Base-by-base conservation (phyloP, 1,140 invertebrate species). In the Drosophila nigrodunni region DNA sequence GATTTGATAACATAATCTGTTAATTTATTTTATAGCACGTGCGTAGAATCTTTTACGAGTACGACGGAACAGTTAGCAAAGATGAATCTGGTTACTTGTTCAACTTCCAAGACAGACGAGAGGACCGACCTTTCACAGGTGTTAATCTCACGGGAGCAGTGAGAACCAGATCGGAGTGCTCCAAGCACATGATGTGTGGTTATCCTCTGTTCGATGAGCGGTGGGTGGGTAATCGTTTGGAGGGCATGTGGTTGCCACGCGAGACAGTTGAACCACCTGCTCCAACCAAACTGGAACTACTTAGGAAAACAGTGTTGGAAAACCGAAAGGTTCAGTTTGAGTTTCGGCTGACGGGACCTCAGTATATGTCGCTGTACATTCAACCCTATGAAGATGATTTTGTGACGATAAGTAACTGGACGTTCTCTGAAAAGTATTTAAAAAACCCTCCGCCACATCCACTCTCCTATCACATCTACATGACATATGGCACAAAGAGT, bases 101-200 rank as follows among this genome's bases (percentile, higher is more conserved):
- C 73, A 94, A 95, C 10, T 94, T 96, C 75, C 94, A 96, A 89
- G 96, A 97, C 80, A 94, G 95, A 82, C 94, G 95, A 81, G 94
- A 94, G 88, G 93, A 94, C 35, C 90, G 94, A 44, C 94, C 94
- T 30, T 93, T 96, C 30, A 78, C 34, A 21, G 65, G 50, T 3
- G 47, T 83, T 1, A 68, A 83, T 59, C 15, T 93, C 11, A 92
- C 94, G 57, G 93, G 95, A 46, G 94, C 95, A 43, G 93, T 92
- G 59, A 77, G 92, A 47, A 93, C 95, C 18, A 82, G 92, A n/a
- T 92, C 94, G 74, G 94, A 95, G 71, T 96, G 96, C 82, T 90
- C 94, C 15, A 93, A 94, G 59, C 93, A 95, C 81, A 93, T 96
- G 50, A 95, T 95, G 74, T 97, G 96, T 90, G 96, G 96, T 1